phyloP scores from a whole-genome alignment of 2,797 vertebrate species.

The Chaenodraco wilsoni region DNA sequence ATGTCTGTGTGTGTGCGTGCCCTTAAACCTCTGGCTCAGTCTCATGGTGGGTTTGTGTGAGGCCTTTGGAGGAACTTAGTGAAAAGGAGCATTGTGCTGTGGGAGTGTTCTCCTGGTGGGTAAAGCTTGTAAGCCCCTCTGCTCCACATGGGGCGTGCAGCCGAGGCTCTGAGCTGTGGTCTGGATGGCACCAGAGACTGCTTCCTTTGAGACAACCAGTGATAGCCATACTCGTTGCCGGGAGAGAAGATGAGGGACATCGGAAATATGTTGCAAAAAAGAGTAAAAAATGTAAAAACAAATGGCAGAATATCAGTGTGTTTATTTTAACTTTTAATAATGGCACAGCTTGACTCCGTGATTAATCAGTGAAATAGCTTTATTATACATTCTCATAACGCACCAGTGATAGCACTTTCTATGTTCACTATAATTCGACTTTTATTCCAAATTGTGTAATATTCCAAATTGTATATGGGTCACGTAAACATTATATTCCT shows the following conservation, averaged over 20 bases:
- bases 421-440: background rate
- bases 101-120: conserved; percentile 75
- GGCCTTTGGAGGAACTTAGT: conserved; percentile 60
- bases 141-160: conserved; percentile 77
- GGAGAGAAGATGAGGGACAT: conserved; percentile 45
- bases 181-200: conserved; percentile 70
- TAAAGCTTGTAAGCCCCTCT: conserved; percentile 76
- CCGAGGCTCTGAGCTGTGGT: conserved; percentile 71
- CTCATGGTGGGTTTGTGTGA: conserved; percentile 65
- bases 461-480: background rate
- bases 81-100: conserved; percentile 83
- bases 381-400: background rate
- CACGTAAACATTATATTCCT: background rate
- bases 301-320: background rate
- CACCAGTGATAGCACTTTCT: background rate
- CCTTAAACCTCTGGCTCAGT: conserved; percentile 62
- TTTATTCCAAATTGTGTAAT: background rate
- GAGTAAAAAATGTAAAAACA: too few relatives aligned
- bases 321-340: background rate
- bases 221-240: conserved; percentile 41
- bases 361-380: conserved; percentile 11
- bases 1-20: conserved; percentile 14
- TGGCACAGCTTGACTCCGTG: background rate
- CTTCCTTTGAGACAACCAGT: conserved; percentile 53
- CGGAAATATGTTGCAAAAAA: conserved; percentile 38